Evolutionary conservation across 2,888 invertebrate species (phyloP), one percentile per base, ranked within the genome.

Genomic region (Rhorus exstirpatorius): DNA sequence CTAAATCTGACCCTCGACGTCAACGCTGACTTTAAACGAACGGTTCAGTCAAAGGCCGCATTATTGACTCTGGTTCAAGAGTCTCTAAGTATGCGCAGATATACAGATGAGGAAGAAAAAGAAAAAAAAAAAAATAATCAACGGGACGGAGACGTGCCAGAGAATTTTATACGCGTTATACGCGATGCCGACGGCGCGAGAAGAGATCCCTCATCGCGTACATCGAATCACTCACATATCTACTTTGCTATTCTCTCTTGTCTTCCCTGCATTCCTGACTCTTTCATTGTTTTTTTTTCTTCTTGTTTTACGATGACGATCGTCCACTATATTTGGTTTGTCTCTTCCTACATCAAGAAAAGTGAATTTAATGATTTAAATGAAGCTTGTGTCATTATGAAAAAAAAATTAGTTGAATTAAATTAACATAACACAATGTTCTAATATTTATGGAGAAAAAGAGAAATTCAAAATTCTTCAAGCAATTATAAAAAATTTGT

Each of bases 1-100:
- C 90, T 90, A 90, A 91, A 91, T 90, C 83, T 89, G 91, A 90
- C 89, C 91, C 89, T 89, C 90, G 86, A 87, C 90, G 89, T 89
- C 89, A 86, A 84, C 86, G 88, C 75, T 88, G 90, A 90, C 89
- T 89, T 89, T 89, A 88, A 90, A 88, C 87, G 85, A 70, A 84
- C 86, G 84, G 89, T 85, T 89, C 89, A 87, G 90, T 89, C 89
- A 89, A 90, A 91, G 90, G 90, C 88, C 89, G 86, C 87, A 88
- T 89, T 89, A 91, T 89, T 90, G 91, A 89, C 88, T 87, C 82
- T 75, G 87, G 87, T 88, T 90, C 91, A 91, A 90, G 85, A 90
- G 79, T 79, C 82, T 70, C 67, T 85, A 63, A 81, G 44, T 31
- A 67, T n/a, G 55, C 44, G 44, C 41, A 71, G 55, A 67, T 38